Conservation (phyloP, 2,888 invertebrate species). For the Drosophila anceps region DNA sequence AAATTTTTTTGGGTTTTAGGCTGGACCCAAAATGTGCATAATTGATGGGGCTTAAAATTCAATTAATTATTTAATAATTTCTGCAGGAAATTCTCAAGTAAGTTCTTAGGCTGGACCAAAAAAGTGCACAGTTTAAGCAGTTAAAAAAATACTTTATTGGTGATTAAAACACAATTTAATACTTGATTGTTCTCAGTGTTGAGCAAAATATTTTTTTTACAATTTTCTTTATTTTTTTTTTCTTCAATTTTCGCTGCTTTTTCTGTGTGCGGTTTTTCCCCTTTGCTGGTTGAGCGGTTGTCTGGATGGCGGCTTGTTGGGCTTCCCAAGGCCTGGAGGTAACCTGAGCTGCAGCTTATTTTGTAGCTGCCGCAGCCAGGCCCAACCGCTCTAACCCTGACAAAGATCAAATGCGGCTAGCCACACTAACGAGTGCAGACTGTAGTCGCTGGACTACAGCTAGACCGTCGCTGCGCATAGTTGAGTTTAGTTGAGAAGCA, state of each 20-base stretch:
- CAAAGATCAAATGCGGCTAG: constrained; percentile 50
- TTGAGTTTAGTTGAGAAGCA: constrained; percentile 54
- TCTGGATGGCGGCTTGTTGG: constrained; percentile 61
- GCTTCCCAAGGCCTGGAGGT: constrained; percentile 66
- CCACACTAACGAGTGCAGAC: constrained; percentile 42
- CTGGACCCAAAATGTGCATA: neutral
- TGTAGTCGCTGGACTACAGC: constrained; percentile 7
- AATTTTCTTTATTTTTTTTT: constrained; percentile 9
- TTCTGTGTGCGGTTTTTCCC: constrained; percentile 18
- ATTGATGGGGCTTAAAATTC: neutral
- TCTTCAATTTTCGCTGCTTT: neutral
- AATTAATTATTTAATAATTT: no score
- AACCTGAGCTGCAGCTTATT: constrained; percentile 52
- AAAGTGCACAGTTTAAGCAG: no score
- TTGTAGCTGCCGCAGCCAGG: constrained; percentile 3
- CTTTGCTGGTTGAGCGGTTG: constrained; percentile 51
- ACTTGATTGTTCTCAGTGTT: constrained; percentile 1
- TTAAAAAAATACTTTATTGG: neutral
- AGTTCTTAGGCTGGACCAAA: neutral
- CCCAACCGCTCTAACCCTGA: constrained; percentile 22
- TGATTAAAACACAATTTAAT: neutral
- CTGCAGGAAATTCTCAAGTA: no score
- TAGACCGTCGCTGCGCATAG: constrained; percentile 16
- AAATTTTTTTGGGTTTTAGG: neutral
- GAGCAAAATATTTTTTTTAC: neutral